Evolutionary conservation across 2,113 vertebrate species (phyloP).

Genomic region (Cryptomyrus ogoouensis): DNA sequence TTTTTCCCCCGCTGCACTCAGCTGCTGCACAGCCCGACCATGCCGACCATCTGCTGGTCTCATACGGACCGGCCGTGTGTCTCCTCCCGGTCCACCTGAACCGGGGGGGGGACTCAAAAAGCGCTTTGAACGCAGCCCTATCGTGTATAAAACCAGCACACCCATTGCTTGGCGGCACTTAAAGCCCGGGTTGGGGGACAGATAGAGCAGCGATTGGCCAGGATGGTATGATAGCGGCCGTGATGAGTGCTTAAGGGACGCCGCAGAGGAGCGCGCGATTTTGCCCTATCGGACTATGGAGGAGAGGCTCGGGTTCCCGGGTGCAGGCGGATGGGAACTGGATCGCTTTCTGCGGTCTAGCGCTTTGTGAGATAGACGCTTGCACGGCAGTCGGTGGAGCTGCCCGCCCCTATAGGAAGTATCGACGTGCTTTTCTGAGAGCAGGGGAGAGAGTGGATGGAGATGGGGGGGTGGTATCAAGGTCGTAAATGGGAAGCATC

Average conservation of each 20-base stretch:
- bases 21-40: background rate
- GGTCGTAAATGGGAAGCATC: background rate
- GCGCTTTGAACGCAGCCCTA: background rate
- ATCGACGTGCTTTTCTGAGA: background rate
- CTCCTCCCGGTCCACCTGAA: background rate
- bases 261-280: background rate
- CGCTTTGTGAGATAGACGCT: conserved; percentile 1
- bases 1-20: background rate
- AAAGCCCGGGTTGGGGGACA: background rate
- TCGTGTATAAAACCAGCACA: background rate
- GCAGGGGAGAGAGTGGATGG: background rate
- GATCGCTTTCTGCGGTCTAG: conserved; percentile 9
- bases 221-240: background rate
- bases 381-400: background rate
- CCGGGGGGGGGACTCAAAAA: background rate
- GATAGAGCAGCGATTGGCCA: background rate
- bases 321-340: background rate
- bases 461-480: conserved; percentile 11
- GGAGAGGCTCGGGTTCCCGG: conserved; percentile 8
- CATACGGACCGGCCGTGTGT: background rate
- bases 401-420: background rate
- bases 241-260: background rate
- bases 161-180: background rate
- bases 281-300: background rate
- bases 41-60: background rate